Percentiles rank a stretch among this genome's conserved stretches.
phyloP scores from a whole-genome alignment of 2,888 invertebrate species.

The Agrilus biguttatus region DNA sequence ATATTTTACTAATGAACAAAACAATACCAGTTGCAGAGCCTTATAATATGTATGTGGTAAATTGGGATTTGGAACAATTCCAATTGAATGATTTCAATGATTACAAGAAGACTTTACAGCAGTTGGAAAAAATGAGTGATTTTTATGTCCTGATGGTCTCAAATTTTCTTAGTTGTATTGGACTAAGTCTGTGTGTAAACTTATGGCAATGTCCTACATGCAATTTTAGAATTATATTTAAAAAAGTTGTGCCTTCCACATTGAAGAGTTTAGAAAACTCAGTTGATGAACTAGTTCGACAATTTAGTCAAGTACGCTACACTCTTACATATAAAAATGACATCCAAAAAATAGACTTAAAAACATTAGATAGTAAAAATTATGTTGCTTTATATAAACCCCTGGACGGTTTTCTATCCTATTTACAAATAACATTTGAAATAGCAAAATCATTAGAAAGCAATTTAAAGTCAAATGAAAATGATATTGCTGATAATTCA shows the following conservation, averaged over 20 bases:
- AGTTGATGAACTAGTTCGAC: not conserved
- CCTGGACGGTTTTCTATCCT: constrained; percentile 1
- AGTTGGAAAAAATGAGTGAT: constrained; percentile 4
- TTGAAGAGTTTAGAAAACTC: not conserved
- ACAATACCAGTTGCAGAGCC: constrained; percentile 3
- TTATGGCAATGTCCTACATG: constrained; percentile 3
- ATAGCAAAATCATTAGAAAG: not conserved
- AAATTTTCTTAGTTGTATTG: constrained; percentile 7
- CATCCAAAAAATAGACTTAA: not conserved
- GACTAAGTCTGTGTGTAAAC: constrained; percentile 5
- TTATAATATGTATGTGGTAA: constrained; percentile 1
- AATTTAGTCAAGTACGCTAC: constrained; percentile 1
- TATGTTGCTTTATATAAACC: not conserved
- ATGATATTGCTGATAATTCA: not conserved
- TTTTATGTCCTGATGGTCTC: constrained; percentile 5
- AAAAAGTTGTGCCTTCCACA: constrained; percentile 1
- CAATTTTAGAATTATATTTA: constrained; percentile 4
- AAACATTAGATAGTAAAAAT: not conserved
- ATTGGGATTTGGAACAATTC: constrained; percentile 1
- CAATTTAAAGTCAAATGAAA: not conserved
- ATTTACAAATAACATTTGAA: constrained; percentile 6
- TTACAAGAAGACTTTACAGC: not conserved
- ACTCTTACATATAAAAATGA: not conserved
- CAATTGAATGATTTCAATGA: not conserved
- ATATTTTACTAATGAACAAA: constrained; percentile 1